These are phyloP conservation scores for Campylomormyrus numenius DNA, from an alignment of 2,113 vertebrate species.

Conservation along the genomic window DNA sequence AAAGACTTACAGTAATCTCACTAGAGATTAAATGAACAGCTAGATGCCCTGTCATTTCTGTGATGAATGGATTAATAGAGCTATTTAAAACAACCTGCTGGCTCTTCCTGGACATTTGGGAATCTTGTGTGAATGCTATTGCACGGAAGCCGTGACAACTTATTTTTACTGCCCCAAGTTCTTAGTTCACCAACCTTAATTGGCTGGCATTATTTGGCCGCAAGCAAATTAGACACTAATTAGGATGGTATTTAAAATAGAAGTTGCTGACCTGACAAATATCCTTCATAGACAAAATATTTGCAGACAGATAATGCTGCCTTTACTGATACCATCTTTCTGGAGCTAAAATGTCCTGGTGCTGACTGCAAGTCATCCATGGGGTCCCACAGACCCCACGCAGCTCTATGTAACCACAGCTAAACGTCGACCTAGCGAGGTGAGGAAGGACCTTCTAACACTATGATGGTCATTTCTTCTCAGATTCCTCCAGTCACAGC, in stretches of 20 bases:
- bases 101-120: not conserved
- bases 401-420: not conserved
- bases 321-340: not conserved
- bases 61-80: not conserved
- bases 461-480: not conserved
- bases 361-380: not conserved
- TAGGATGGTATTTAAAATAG: not conserved
- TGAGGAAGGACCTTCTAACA: not conserved
- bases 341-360: not conserved
- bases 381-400: not conserved
- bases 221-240: constrained; percentile 5
- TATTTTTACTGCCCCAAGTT: not conserved
- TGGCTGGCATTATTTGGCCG: not conserved
- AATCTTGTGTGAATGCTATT: not conserved
- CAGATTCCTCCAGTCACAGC: not conserved
- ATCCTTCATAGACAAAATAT: not conserved
- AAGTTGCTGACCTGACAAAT: not conserved
- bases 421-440: not conserved
- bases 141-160: not conserved
- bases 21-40: not conserved
- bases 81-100: not conserved
- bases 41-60: not conserved
- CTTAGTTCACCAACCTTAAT: not conserved
- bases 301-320: not conserved
- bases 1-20: not conserved